A percentile compares a stretch with the other conserved stretches of the same genome.
phyloP scores from a whole-genome alignment of 2,888 invertebrate species.

The Acleris emargana region DNA sequence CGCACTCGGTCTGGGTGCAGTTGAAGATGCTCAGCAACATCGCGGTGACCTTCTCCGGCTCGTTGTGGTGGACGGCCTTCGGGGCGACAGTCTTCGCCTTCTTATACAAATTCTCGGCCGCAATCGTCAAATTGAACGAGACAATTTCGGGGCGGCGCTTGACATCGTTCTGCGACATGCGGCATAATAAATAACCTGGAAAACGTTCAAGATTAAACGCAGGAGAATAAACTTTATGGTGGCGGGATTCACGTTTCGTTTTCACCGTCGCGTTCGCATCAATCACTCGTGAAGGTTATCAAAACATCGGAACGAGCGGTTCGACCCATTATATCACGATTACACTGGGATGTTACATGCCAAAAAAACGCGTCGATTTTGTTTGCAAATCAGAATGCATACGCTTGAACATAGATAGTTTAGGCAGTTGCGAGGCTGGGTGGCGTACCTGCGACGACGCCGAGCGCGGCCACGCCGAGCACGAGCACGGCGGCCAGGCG shows the following conservation, averaged over 20 bases:
- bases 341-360: slow-evolving; percentile 3
- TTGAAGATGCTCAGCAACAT: slow-evolving; percentile 63
- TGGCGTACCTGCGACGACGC: slow-evolving; percentile 68
- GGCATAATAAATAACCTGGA: slow-evolving; percentile 72
- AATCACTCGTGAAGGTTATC: slow-evolving; percentile 28
- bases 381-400: no score
- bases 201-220: slow-evolving; percentile 39
- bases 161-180: slow-evolving; percentile 61
- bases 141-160: slow-evolving; percentile 59
- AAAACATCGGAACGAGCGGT: background rate
- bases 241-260: slow-evolving; percentile 12
- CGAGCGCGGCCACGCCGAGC: slow-evolving; percentile 64
- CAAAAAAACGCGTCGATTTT: no score
- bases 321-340: no score
- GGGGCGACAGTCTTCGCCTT: slow-evolving; percentile 66
- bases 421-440: no score
- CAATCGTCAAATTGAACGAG: slow-evolving; percentile 60
- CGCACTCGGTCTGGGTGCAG: slow-evolving; percentile 58
- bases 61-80: slow-evolving; percentile 64
- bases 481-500: slow-evolving; percentile 64
- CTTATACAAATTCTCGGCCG: slow-evolving; percentile 63
- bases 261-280: slow-evolving; percentile 15
- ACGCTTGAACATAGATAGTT: no score
- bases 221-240: slow-evolving; percentile 4
- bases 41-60: slow-evolving; percentile 59